Percentiles rank a stretch among this genome's conserved stretches.
Conservation (phyloP, 2,113 vertebrate species). For the Tonatia bakeri region DNA sequence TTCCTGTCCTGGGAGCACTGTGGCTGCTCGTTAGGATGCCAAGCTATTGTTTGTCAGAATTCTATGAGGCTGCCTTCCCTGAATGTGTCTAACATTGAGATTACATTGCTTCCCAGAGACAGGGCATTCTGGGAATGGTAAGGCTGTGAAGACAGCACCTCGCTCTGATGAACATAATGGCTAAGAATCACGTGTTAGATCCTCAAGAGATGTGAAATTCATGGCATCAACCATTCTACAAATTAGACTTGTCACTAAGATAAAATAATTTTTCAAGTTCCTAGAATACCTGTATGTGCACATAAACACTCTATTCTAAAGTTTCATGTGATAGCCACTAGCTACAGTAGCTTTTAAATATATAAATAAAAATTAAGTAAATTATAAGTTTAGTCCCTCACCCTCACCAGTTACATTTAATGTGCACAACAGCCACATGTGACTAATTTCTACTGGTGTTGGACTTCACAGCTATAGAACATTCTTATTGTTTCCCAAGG, state of each 20-base stretch:
- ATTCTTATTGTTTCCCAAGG: background rate
- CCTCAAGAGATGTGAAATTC: conserved; percentile 5
- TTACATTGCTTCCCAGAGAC: background rate
- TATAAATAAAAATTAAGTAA: background rate
- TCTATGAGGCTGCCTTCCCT: background rate
- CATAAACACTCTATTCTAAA: background rate
- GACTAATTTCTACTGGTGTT: background rate
- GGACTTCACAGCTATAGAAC: background rate
- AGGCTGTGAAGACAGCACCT: background rate
- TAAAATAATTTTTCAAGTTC: background rate
- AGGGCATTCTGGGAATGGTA: background rate
- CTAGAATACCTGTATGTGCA: background rate
- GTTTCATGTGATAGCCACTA: background rate
- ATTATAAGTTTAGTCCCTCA: background rate
- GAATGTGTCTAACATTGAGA: conserved; percentile 32
- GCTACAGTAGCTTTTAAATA: background rate
- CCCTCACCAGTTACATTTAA: background rate
- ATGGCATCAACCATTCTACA: background rate
- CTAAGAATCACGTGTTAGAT: background rate
- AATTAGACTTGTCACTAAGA: background rate
- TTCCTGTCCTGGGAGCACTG: conserved; percentile 11
- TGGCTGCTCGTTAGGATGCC: background rate
- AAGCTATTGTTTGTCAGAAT: conserved; percentile 38
- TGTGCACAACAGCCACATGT: background rate
- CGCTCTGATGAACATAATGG: background rate